Conservation (phyloP, 2,888 invertebrate species). For the Petrolisthes cinctipes region DNA sequence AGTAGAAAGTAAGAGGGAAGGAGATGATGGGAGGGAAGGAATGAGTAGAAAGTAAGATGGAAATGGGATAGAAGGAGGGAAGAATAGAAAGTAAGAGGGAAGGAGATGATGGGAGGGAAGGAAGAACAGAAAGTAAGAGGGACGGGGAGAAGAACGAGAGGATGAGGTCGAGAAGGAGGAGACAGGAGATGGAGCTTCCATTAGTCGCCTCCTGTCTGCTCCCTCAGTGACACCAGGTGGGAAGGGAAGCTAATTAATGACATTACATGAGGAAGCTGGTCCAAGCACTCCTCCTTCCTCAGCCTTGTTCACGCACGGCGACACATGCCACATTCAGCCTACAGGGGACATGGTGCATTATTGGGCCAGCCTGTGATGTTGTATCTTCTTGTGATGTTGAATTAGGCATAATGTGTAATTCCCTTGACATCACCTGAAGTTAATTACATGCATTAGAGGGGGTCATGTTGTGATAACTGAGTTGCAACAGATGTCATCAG, state of each 20-base stretch:
- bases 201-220: neutral
- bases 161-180: neutral
- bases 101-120: neutral
- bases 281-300: neutral
- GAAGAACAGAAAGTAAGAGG: no score
- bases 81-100: neutral
- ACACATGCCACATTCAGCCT: no score
- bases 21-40: neutral
- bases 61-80: neutral
- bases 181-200: neutral
- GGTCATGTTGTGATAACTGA: no score
- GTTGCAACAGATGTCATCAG: no score
- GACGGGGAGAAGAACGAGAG: neutral
- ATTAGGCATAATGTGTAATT: no score
- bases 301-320: neutral
- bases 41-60: neutral
- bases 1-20: neutral
- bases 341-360: no score
- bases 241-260: slow-evolving; percentile 18
- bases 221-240: neutral
- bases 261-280: slow-evolving; percentile 9
- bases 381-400: no score
- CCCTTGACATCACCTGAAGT: no score
- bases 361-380: no score
- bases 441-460: no score